Percentiles rank a stretch among this genome's conserved stretches.
phyloP scores from a whole-genome alignment of 37 sponge, comb jelly and placozoan genomes.

The Dysidea cf. avara region DNA sequence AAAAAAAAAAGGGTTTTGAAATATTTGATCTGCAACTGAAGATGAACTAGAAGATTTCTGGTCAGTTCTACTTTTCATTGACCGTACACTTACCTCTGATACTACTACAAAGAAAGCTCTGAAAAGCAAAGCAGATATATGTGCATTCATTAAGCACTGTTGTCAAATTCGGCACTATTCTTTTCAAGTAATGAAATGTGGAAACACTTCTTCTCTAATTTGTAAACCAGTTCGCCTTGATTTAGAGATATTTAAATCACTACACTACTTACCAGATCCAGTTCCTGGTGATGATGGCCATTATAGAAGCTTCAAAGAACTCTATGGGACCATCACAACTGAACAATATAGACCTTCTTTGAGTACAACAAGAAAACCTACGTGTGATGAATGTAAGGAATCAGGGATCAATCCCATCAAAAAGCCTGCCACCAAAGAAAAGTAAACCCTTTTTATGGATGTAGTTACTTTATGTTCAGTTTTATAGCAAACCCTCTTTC shows the following conservation, averaged over 20 bases:
- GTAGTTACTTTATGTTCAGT: no score
- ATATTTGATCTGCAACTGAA: not conserved
- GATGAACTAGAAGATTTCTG: conserved; percentile 17
- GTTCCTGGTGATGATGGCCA: no score
- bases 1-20: conserved; percentile 20
- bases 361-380: no score
- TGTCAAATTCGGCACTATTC: conserved; percentile 34
- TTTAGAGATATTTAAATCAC: not conserved
- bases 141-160: conserved; percentile 26
- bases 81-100: not conserved
- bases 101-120: conserved; percentile 9
- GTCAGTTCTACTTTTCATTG: conserved; percentile 4
- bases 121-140: not conserved
- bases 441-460: no score
- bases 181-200: conserved; percentile 25
- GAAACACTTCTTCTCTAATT: not conserved
- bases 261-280: no score
- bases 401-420: no score
- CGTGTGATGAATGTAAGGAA: no score
- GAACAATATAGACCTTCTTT: no score
- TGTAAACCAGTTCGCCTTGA: conserved; percentile 9
- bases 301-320: no score
- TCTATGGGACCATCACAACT: no score
- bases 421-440: no score
- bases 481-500: no score